phyloP scores from a whole-genome alignment of 2,113 vertebrate genomes.

The Elephas maximus region DNA sequence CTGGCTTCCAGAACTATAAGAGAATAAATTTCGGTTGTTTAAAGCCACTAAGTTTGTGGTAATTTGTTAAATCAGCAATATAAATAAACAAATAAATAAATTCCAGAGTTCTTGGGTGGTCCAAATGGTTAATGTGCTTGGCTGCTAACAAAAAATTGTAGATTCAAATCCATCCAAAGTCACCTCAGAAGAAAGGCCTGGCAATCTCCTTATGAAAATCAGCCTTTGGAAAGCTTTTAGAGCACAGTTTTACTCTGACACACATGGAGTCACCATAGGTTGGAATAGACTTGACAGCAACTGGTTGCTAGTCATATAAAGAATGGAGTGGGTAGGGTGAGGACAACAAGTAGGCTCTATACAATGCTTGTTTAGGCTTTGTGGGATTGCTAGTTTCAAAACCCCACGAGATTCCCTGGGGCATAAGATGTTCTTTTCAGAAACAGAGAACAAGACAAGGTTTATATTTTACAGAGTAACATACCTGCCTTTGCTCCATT shows the following conservation, averaged over 20 bases:
- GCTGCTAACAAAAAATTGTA: no score
- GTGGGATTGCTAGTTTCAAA: neutral
- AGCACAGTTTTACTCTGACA: neutral
- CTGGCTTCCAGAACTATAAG: neutral
- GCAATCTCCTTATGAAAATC: neutral
- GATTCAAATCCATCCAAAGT: no score
- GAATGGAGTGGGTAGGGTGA: neutral
- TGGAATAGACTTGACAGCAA: neutral
- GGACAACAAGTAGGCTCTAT: neutral
- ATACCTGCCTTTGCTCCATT: slow-evolving; percentile 62
- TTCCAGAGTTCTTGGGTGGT: neutral
- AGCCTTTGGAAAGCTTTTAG: neutral
- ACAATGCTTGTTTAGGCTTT: neutral
- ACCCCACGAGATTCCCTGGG: neutral
- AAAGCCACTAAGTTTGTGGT: neutral
- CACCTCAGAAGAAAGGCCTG: no score
- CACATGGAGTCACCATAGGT: neutral
- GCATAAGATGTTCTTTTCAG: neutral
- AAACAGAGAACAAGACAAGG: slow-evolving; percentile 21
- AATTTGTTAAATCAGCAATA: neutral
- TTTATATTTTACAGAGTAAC: slow-evolving; percentile 73
- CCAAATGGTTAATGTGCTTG: neutral
- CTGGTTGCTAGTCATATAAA: neutral
- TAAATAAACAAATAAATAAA: neutral
- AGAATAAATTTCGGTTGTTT: neutral